Base-by-base conservation (phyloP, 2,888 invertebrate species). In the Dryobota labecula region DNA sequence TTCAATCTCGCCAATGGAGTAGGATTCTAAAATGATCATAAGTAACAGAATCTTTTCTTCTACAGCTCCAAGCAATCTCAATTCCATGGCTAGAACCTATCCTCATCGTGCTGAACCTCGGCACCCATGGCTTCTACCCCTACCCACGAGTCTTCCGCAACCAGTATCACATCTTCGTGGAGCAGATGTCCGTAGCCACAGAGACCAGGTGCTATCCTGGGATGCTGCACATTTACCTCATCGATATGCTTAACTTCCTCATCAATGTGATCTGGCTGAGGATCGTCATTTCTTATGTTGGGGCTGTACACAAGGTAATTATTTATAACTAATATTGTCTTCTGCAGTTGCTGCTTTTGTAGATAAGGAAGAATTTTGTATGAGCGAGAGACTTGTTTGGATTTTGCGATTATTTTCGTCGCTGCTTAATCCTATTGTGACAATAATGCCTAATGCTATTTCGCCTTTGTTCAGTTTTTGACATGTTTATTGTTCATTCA, bases 101-200 rank as follows among this genome's bases (percentile, higher is more conserved):
- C 0, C 86, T 94, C 1, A 78, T 92, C 7, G 57, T 92, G n/a
- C 30, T 93, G 11, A 94, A 94, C 77, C 83, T 94, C 0, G 94
- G 94, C n/a, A 93, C 92, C 27, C 94, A 94, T 65, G 94, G 94
- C 65, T 93, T 94, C 85, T 93, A 92, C 78, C 93, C 93, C 0
- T 92, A 92, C 83, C 94, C 94, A 2, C 77, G 92, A 5, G 86
- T 91, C 71, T 85, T 92, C 73, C 84, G 86, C 41, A 88, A 85
- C 62, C 89, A 89, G 68, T 88, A 88, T 82, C 87, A 85, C 68
- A 82, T 85, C 15, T 90, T 90, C 38, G 81, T 91, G 15, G 89
- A 92, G 51, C 88, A 89, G 65, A 87, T 90, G 80, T 83, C 87
- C 0, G 78, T 88, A 0, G 45, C 87, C 0, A 54, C 84, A 0